Base-by-base conservation (phyloP, 2,888 invertebrate genomes). In the Gibbula magus region DNA sequence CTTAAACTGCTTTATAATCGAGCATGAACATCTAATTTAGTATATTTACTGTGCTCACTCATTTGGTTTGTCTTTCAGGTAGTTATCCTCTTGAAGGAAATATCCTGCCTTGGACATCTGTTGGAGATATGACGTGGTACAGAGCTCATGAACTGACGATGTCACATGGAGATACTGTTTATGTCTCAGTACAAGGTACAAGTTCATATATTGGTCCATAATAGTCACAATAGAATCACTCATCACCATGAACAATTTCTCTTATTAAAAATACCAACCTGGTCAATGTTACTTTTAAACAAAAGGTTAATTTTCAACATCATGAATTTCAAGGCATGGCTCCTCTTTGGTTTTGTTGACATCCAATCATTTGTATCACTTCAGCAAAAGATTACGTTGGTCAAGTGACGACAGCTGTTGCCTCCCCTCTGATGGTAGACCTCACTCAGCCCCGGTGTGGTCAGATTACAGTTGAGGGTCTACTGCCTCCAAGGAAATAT, bases 301-400 rank as follows among this genome's bases (percentile, higher is more conserved):
- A n/a, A n/a, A n/a, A n/a, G n/a, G n/a, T n/a, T n/a, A n/a, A n/a
- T n/a, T n/a, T n/a, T n/a, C n/a, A n/a, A n/a, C n/a, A n/a, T n/a
- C n/a, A n/a, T n/a, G n/a, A n/a, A n/a, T n/a, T n/a, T n/a, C n/a
- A n/a, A n/a, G n/a, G n/a, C n/a, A n/a, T n/a, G n/a, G n/a, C n/a
- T n/a, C n/a, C n/a, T n/a, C n/a, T n/a, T 5, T 35, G 35, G 7
- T 35, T 35, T 5, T 5, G 3, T 35, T 35, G 4, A 10, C 45
- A 45, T 45, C 45, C 45, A 10, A 45, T 1, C 45, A 1, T 45
- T 13, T 45, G 8, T 45, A 10, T 10, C 45, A 45, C 45, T 73
- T 20, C 53, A 78, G 78, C 78, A 2, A 35, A 70, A 25, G 78
- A 78, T 20, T n/a, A 67, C 25, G 51, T 67, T 39, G 70, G 78